A percentile compares a stretch with the other conserved stretches of the same genome.
Conservation (phyloP, 2,888 invertebrate genomes). For the Drosophila prolongata region DNA sequence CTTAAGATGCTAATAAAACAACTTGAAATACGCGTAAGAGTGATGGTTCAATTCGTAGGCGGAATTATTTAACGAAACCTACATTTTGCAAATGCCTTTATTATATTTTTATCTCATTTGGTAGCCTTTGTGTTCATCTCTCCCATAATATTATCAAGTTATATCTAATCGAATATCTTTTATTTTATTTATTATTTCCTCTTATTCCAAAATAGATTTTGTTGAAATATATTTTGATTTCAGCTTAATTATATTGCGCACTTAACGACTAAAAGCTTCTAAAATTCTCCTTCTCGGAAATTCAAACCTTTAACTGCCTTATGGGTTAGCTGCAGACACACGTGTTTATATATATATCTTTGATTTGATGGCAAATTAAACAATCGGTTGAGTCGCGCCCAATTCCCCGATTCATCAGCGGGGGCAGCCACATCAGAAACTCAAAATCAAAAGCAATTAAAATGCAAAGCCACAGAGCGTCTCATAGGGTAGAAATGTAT, state of each 20-base stretch:
- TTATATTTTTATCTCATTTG: no score
- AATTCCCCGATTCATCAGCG: constrained; percentile 54
- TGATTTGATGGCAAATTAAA: constrained; percentile 58
- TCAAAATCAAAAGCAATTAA: constrained; percentile 74
- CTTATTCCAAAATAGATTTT: no score
- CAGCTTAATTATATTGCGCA: neutral
- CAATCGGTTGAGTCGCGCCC: constrained; percentile 66
- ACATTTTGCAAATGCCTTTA: no score
- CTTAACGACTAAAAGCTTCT: constrained; percentile 1
- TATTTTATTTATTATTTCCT: neutral
- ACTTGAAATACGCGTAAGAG: neutral
- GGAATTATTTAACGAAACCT: neutral
- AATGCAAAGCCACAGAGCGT: constrained; percentile 69
- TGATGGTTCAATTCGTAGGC: no score
- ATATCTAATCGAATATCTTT: no score
- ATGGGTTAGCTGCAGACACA: neutral
- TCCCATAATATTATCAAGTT: no score
- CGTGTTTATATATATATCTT: neutral
- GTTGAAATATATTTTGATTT: no score
- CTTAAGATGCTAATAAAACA: neutral
- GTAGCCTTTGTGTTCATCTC: no score
- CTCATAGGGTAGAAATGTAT: constrained; percentile 47
- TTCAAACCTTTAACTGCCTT: constrained; percentile 9
- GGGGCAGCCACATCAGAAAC: constrained; percentile 54
- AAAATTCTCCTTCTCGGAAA: constrained; percentile 10